Percentiles rank a stretch among this genome's conserved stretches.
These are phyloP conservation scores for Contarinia nasturtii DNA, from an alignment of 1,140 invertebrate genomes.

Conservation along the genomic window DNA sequence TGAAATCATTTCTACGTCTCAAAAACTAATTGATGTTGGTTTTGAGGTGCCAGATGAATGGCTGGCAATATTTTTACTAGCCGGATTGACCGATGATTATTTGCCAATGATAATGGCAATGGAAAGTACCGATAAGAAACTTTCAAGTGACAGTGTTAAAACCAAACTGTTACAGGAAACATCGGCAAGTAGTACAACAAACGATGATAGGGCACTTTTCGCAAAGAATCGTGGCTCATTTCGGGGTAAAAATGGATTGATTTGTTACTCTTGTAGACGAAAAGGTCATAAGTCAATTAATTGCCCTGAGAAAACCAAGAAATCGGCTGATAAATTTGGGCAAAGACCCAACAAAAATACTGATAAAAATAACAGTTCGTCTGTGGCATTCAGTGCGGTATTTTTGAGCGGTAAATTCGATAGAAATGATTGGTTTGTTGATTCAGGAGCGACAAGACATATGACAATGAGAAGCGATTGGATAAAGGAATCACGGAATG, in stretches of 20 bases:
- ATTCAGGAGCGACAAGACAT: constrained; percentile 10
- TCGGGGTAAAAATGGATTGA: constrained; percentile 2
- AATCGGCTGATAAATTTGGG: neutral
- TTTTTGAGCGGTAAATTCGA: constrained; percentile 7
- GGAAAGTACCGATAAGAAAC: constrained; percentile 11
- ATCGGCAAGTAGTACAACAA: neutral
- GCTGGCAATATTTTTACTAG: constrained; percentile 16
- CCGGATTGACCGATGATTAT: constrained; percentile 17
- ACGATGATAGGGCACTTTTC: neutral
- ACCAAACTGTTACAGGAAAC: constrained; percentile 11
- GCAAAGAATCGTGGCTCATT: constrained; percentile 1
- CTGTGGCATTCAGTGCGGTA: constrained; percentile 9
- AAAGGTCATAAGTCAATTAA: constrained; percentile 5
- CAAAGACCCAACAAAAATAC: constrained; percentile 1
- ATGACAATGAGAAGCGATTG: constrained; percentile 8
- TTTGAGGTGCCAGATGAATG: constrained; percentile 16
- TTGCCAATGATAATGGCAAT: constrained; percentile 21
- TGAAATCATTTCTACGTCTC: constrained; percentile 15
- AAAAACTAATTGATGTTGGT: constrained; percentile 11
- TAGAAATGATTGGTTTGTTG: constrained; percentile 9
- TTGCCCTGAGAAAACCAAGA: neutral
- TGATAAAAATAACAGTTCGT: neutral
- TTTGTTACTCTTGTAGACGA: constrained; percentile 6
- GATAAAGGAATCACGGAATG: constrained; percentile 5
- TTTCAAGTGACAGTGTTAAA: constrained; percentile 12